Evolutionary conservation across 2,797 vertebrate species (phyloP).

Genomic region (Thamnophis elegans): DNA sequence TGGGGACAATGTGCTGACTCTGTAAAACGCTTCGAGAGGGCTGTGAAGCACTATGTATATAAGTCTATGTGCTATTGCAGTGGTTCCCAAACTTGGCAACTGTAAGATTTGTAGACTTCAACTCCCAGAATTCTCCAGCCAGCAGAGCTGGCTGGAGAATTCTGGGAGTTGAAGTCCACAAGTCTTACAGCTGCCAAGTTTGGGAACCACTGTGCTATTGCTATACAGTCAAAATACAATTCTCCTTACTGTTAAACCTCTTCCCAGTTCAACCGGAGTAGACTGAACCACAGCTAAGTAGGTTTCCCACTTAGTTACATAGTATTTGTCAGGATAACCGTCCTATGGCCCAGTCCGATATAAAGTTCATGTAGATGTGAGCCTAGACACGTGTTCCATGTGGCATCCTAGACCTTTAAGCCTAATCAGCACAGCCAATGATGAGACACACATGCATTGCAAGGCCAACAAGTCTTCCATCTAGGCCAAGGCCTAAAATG

Average conservation of each 20-base stretch:
- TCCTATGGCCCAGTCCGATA: no score
- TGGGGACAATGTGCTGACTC: no score
- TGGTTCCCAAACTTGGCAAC: no score
- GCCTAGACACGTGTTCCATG: neutral
- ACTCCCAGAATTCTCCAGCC: no score
- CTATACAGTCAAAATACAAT: neutral
- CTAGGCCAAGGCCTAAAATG: neutral
- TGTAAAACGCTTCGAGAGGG: no score
- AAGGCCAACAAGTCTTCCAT: neutral
- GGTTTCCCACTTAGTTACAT: neutral
- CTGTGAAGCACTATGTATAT: no score
- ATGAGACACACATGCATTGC: neutral
- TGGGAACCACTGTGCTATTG: no score
- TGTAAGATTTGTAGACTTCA: no score
- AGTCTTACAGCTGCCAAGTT: no score
- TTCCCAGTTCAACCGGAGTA: conserved; percentile 6
- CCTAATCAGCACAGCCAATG: neutral
- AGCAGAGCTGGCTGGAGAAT: no score
- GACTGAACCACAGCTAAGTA: neutral
- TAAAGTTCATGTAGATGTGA: neutral
- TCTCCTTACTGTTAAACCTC: conserved; percentile 41
- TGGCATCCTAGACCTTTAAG: neutral
- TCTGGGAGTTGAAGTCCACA: no score
- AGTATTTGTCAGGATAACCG: neutral
- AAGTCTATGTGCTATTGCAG: no score